phyloP scores from a whole-genome alignment of 2,888 invertebrate genomes.

The Pseudococcus viburni region DNA sequence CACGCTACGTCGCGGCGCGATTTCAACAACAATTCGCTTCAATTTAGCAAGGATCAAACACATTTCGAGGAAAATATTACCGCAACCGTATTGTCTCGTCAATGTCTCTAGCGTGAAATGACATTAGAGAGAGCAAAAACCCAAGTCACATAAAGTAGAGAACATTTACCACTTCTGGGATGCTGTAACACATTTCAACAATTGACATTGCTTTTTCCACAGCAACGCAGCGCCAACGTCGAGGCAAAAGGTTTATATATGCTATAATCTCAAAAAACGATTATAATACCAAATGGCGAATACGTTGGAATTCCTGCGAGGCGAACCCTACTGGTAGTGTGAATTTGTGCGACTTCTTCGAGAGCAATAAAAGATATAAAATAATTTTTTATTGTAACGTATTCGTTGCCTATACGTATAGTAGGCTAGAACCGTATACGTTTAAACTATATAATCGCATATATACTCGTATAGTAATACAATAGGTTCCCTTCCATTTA shows the following conservation, averaged over 20 bases:
- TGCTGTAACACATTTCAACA: conserved; percentile 52
- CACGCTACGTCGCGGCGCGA: background rate
- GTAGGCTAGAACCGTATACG: background rate
- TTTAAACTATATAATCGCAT: background rate
- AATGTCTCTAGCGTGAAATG: conserved; percentile 35
- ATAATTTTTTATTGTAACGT: conserved; percentile 31
- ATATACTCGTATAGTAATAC: background rate
- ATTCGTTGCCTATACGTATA: background rate
- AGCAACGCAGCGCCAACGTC: background rate
- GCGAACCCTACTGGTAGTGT: conserved; percentile 29
- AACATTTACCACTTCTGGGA: conserved; percentile 40
- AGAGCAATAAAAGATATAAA: conserved; percentile 47
- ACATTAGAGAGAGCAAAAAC: conserved; percentile 31
- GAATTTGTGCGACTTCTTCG: conserved; percentile 18
- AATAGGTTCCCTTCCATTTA: background rate
- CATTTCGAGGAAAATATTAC: conserved; percentile 13
- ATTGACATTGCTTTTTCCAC: conserved; percentile 34
- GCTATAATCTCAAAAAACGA: conserved; percentile 21
- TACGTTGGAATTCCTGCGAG: conserved; percentile 27
- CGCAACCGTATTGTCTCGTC: conserved; percentile 40
- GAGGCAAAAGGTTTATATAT: conserved; percentile 15
- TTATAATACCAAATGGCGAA: conserved; percentile 38
- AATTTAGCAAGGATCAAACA: conserved; percentile 25
- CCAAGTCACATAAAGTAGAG: conserved; percentile 42
- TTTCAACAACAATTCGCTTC: background rate